phyloP scores from a whole-genome alignment of 1,140 invertebrate species.

The Drosophila nigrodunni region DNA sequence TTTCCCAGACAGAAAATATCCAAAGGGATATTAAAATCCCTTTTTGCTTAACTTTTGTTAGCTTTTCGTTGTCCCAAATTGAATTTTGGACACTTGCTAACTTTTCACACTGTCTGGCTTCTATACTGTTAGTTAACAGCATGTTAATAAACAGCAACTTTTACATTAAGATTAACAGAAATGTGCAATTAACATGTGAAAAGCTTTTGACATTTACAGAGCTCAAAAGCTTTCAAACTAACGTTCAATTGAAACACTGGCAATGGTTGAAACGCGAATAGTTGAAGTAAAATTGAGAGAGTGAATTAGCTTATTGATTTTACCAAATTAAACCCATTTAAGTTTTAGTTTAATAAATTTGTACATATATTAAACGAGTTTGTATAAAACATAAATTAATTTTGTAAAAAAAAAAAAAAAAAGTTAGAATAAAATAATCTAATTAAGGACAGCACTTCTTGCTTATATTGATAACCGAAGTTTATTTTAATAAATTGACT shows the following conservation, averaged over 20 bases:
- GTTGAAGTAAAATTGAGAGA: background rate
- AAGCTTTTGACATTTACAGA: background rate
- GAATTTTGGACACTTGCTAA: background rate
- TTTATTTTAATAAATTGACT: no score
- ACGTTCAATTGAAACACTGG: conserved; percentile 13
- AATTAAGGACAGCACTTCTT: no score
- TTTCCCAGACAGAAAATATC: background rate
- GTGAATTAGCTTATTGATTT: no score
- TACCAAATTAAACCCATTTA: no score
- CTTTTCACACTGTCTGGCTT: no score
- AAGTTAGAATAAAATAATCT: no score
- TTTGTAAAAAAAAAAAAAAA: no score
- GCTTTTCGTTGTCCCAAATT: conserved; percentile 20
- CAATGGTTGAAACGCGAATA: background rate
- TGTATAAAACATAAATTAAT: no score
- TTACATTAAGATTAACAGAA: background rate
- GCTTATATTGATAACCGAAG: no score
- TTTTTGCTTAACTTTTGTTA: background rate
- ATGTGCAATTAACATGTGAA: background rate
- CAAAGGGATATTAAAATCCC: background rate
- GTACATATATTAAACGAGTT: no score
- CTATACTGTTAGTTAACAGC: background rate
- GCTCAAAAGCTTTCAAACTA: background rate
- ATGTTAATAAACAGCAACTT: background rate
- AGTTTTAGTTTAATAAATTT: no score